These are phyloP conservation scores for Phyllotis vaccarum DNA, from an alignment of 2,797 vertebrate species.

Conservation along the genomic window DNA sequence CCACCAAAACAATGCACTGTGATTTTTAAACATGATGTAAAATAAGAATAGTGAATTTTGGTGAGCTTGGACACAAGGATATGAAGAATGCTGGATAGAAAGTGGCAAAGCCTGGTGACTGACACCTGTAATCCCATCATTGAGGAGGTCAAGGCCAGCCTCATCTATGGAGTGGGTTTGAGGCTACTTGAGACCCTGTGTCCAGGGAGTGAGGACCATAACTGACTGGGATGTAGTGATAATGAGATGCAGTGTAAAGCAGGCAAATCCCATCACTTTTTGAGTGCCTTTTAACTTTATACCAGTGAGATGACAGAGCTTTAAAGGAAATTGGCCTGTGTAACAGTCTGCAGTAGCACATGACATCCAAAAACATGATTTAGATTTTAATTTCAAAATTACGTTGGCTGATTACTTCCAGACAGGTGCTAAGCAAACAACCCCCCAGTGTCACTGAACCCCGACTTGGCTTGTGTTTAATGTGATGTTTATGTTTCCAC, in stretches of 20 bases:
- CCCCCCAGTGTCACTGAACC: conserved; percentile 79
- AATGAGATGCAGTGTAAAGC: conserved; percentile 49
- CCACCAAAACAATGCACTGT: conserved; percentile 74
- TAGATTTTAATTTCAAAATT: conserved; percentile 78
- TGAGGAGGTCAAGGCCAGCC: not conserved
- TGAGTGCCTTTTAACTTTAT: conserved; percentile 89
- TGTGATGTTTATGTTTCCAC: conserved; percentile 91
- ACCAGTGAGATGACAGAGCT: conserved; percentile 84
- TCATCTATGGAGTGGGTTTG: not conserved
- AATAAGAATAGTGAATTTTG: conserved; percentile 72
- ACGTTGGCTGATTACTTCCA: conserved; percentile 82
- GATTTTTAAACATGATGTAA: conserved; percentile 63
- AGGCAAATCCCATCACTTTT: conserved; percentile 73
- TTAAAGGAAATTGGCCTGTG: conserved; percentile 84
- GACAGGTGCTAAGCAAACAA: conserved; percentile 86
- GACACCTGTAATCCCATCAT: not conserved
- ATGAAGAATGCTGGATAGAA: not conserved
- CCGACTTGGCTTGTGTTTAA: conserved; percentile 87
- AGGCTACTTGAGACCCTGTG: not conserved
- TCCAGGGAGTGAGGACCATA: conserved; percentile 13
- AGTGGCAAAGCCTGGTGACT: not conserved
- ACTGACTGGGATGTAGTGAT: conserved; percentile 74
- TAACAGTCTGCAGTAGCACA: conserved; percentile 45
- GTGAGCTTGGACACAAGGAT: conserved; percentile 10
- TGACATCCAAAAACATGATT: conserved; percentile 72